These are phyloP conservation scores for Pipistrellus kuhlii DNA, from an alignment of 2,797 vertebrate genomes.

Conservation along the genomic window DNA sequence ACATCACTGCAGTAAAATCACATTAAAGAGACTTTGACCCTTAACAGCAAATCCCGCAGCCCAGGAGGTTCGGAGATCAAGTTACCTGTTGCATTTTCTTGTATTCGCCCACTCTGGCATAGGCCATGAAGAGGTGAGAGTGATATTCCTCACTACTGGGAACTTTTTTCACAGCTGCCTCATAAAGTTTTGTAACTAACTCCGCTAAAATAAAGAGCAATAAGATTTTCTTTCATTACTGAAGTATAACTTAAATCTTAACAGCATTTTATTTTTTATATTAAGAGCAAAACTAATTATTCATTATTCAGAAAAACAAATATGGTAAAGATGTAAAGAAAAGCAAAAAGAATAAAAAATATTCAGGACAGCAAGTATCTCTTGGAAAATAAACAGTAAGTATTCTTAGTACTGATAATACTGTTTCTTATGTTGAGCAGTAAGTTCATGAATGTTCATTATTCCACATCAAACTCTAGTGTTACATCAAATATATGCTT, in stretches of 20 bases:
- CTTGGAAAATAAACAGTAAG: neutral
- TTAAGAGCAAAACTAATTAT: slow-evolving; percentile 40
- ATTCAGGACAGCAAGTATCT: slow-evolving; percentile 27
- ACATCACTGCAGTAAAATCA: neutral
- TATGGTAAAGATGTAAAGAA: slow-evolving; percentile 4
- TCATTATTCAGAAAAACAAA: slow-evolving; percentile 18
- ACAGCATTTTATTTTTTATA: neutral
- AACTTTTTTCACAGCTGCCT: slow-evolving; percentile 98
- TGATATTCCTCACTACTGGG: slow-evolving; percentile 98
- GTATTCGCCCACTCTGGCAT: slow-evolving; percentile 98
- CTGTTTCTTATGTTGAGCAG: neutral
- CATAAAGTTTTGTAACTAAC: slow-evolving; percentile 98
- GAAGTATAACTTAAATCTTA: neutral
- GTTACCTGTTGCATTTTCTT: slow-evolving; percentile 99
- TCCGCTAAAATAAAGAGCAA: slow-evolving; percentile 91
- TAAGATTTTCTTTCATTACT: slow-evolving; percentile 36
- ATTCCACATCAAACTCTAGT: slow-evolving; percentile 26
- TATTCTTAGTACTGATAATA: neutral
- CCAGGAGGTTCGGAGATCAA: neutral
- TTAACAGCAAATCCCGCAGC: neutral
- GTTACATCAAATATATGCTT: slow-evolving; percentile 34
- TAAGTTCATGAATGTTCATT: slow-evolving; percentile 16
- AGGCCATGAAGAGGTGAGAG: slow-evolving; percentile 99
- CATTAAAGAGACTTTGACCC: neutral
- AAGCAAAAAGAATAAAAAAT: slow-evolving; percentile 32